Evolutionary conservation across 2,888 invertebrate species (phyloP), one percentile per base, ranked within the genome.

Genomic region (Agriopis marginaria): DNA sequence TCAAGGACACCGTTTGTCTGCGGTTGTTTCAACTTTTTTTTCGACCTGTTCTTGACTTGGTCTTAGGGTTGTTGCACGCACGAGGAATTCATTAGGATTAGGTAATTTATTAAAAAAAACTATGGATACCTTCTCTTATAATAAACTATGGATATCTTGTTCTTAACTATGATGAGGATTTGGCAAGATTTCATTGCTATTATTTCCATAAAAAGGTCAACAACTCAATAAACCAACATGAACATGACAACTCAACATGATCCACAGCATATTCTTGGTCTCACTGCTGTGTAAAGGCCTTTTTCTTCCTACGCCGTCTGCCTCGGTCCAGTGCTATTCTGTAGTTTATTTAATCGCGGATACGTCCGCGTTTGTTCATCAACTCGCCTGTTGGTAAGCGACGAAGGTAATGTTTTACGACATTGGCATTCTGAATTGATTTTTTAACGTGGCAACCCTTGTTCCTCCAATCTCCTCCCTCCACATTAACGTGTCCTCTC

Each of bases 1-100:
- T 87, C 92, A 92, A 92, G 92, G 92, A 90, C 91, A 83, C 77
- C 82, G 84, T 84, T 83, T 82, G 80, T 73, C 77, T 86, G 82
- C 83, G 81, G 83, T 85, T 86, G 88, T 87, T 86, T 84, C 79
- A 79, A 83, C 71, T 82, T 88, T 88, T n/a, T 23, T 87, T 82
- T 77, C 40, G 79, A 81, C 84, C 81, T 82, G 82, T 86, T 86
- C 82, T 84, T 85, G 84, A 79, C 77, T 78, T 72, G 65, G 67
- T 65, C 39, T 63, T 79, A 84, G 77, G 84, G 84, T 71, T 74
- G 83, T 71, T 74, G 58, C 32, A 45, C 44, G 17, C 23, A 12
- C 12, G 17, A 56, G 6, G 55, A 40, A 32, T 32, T 32, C 32
- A 40, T 39, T 14, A 42, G 42, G 51, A 68, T 49, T 58, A 51